Conservation (phyloP, 2,888 invertebrate species). For the Tipula vernalis region DNA sequence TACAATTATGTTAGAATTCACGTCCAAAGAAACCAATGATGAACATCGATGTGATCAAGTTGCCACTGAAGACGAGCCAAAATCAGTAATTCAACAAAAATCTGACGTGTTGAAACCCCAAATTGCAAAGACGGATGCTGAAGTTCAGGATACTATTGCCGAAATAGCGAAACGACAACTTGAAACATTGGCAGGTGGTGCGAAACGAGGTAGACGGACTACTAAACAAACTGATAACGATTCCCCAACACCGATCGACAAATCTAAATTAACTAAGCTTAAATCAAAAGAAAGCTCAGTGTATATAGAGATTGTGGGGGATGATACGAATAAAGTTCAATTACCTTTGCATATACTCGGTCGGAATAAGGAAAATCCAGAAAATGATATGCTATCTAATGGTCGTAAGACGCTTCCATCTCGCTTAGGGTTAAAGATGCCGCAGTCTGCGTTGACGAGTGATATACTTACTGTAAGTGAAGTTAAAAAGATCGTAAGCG, state of each 20-base stretch:
- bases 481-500: not conserved
- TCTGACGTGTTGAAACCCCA: not conserved
- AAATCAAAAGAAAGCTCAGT: not conserved
- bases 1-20: not conserved
- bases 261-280: not conserved
- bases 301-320: not conserved
- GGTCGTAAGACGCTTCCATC: not conserved
- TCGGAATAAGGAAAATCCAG: not conserved
- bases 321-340: not conserved
- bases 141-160: not conserved
- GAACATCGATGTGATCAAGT: not conserved
- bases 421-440: not conserved
- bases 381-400: not conserved
- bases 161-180: slow-evolving; percentile 8
- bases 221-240: not conserved
- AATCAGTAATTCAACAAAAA: not conserved
- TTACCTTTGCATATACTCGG: not conserved
- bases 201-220: not conserved
- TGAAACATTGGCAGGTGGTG: not conserved
- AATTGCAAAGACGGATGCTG: not conserved
- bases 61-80: not conserved
- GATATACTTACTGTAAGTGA: not conserved
- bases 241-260: not conserved
- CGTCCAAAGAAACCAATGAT: not conserved
- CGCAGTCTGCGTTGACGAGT: not conserved